Percentiles rank a stretch among this genome's conserved stretches.
Evolutionary conservation across 1,140 invertebrate genomes (phyloP).

Genomic region (Drosophila auraria): DNA sequence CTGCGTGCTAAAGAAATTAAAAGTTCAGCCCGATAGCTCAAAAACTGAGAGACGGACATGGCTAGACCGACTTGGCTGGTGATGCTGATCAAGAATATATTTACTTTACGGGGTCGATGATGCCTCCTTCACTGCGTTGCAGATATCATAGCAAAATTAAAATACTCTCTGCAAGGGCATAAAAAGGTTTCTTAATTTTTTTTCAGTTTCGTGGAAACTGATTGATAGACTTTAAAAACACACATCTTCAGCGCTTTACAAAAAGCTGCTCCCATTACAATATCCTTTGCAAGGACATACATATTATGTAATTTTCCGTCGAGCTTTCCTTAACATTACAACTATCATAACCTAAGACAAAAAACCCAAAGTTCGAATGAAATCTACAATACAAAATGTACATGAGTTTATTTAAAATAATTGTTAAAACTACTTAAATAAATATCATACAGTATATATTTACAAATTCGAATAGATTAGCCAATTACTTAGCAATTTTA

Average conservation of each 20-base stretch:
- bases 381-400: conserved; percentile 60
- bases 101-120: no score
- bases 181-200: no score
- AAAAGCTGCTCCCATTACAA: not conserved
- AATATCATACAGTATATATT: conserved; percentile 71
- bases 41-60: no score
- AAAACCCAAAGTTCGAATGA: conserved; percentile 34
- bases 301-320: not conserved
- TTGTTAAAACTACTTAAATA: conserved; percentile 74
- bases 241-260: not conserved
- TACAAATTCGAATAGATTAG: conserved; percentile 78
- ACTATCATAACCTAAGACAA: not conserved
- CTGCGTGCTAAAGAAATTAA: no score
- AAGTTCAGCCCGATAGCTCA: no score
- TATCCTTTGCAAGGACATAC: not conserved
- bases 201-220: no score
- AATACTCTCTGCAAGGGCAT: no score
- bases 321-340: not conserved
- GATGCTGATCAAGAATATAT: no score
- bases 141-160: no score
- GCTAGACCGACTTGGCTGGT: no score
- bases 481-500: conserved; percentile 70
- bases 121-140: no score
- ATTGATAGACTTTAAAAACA: not conserved
- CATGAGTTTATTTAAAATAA: conserved; percentile 67